phyloP scores from a whole-genome alignment of 2,797 vertebrate genomes.

The Rhinella marina region DNA sequence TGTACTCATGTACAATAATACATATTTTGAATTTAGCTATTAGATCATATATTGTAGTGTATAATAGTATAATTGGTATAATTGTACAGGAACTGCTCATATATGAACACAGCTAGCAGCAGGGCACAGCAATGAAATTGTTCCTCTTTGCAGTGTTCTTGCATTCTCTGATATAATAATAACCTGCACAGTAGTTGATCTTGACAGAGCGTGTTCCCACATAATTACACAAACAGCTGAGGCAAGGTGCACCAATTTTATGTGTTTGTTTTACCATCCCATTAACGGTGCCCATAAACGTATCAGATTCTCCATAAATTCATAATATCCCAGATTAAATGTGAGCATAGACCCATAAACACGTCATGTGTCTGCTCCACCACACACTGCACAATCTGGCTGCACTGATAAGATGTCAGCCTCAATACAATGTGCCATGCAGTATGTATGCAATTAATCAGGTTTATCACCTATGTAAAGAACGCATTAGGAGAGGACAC shows the following conservation, averaged over 20 bases:
- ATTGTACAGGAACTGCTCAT: not conserved
- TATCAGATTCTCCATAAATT: constrained; percentile 57
- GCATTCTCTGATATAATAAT: constrained; percentile 18
- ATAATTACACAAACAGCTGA: constrained; percentile 60
- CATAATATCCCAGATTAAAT: constrained; percentile 54
- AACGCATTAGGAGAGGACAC: constrained; percentile 39
- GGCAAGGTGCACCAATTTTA: constrained; percentile 53
- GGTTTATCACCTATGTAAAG: constrained; percentile 49
- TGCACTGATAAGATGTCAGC: constrained; percentile 20
- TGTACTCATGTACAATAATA: not conserved
- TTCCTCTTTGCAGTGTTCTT: not conserved
- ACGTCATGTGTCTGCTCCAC: constrained; percentile 33
- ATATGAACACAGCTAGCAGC: not conserved
- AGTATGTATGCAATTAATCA: constrained; percentile 44
- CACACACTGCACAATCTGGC: constrained; percentile 43
- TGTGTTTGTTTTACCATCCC: constrained; percentile 51
- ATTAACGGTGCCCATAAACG: constrained; percentile 52
- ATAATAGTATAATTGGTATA: not conserved
- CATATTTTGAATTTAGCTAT: not conserved
- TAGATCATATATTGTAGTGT: not conserved
- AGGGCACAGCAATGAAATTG: not conserved
- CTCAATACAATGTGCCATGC: constrained; percentile 22
- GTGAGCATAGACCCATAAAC: constrained; percentile 35
- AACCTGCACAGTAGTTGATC: constrained; percentile 11
- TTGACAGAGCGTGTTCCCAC: constrained; percentile 33